Evolutionary conservation across 1,140 invertebrate genomes (phyloP).

Genomic region (Plodia interpunctella): DNA sequence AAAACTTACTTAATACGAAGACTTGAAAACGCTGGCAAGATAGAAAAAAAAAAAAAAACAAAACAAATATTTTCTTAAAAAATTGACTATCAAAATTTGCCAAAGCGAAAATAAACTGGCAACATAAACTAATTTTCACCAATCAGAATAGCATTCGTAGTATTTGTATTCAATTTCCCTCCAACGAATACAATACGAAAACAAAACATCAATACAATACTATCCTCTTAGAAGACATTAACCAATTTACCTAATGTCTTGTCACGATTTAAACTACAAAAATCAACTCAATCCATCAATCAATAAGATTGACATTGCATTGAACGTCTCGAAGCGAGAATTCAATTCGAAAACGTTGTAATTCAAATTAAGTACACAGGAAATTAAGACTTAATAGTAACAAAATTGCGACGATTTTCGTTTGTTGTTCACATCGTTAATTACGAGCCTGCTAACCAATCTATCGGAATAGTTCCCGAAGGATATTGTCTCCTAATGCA

Average conservation of each 20-base stretch:
- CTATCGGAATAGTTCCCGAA: constrained; percentile 59
- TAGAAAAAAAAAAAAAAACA: too few species aligned
- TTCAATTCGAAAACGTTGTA: background rate
- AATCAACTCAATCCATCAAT: constrained; percentile 28
- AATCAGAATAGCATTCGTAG: background rate
- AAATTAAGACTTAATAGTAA: background rate
- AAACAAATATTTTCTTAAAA: too few species aligned
- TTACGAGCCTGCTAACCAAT: constrained; percentile 40
- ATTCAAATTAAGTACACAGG: background rate
- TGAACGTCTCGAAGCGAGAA: constrained; percentile 14
- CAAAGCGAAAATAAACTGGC: too few species aligned
- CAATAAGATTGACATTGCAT: constrained; percentile 48
- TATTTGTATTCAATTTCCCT: constrained; percentile 2
- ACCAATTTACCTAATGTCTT: constrained; percentile 63
- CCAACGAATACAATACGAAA: constrained; percentile 18
- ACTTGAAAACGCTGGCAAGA: too few species aligned
- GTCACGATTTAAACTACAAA: constrained; percentile 17
- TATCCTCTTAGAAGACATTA: constrained; percentile 59
- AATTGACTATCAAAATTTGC: too few species aligned
- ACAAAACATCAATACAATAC: constrained; percentile 50
- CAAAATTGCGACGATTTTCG: background rate
- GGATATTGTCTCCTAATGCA: constrained; percentile 65
- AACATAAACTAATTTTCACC: too few species aligned
- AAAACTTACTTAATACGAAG: too few species aligned
- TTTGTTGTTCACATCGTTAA: constrained; percentile 23